Base-by-base conservation (phyloP, 2,797 vertebrate genomes). In the Sebastes paucispinis region DNA sequence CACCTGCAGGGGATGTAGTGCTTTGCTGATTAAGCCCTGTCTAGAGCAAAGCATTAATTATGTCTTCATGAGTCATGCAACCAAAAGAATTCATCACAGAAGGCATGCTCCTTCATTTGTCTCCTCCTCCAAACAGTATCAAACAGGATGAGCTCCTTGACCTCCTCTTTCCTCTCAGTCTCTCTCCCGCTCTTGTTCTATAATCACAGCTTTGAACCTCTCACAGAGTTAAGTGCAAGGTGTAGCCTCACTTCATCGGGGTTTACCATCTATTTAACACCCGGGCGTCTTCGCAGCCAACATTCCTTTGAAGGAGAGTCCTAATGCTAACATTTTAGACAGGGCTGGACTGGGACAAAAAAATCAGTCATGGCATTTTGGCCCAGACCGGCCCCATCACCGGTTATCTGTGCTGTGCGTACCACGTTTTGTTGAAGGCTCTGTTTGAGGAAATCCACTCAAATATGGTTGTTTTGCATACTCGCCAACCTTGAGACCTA, bases 211-310 rank as follows among this genome's bases (percentile, higher is more conserved):
- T 85, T 88, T 87, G 66, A 76, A 73, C 79, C 86, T 87, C 71
- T 84, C 81, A 73, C 74, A 81, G 55, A 85, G 62, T 75, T 88
- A 93, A 94, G 79, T 93, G 91, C 65, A 92, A 94, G 91, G 92
- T 95, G 91, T 91, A 79, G 82, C 87, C 87, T 57, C 20, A 29
- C 68, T 85, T 75, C 79, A 87, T 54, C 54, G 2, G 47, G 67
- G 74, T 80, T 86, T 87, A 83, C 71, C 67, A 76, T 64, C 80
- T 72, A 85, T 83, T 91, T 88, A 88, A 80, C 86, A 64, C 74
- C 52, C 59, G 60, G 87, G 69, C 73, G 31, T 90, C 85, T 90
- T 84, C 39, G 79, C 71, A 67, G 78, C 77, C 84, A 52, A 68
- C 88, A 91, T 94, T 91, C 92, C 84, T 91, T 34, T 39, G 63